Evolutionary conservation across 2,797 vertebrate species (phyloP).

Genomic region (Rhabdophis nuchalis): DNA sequence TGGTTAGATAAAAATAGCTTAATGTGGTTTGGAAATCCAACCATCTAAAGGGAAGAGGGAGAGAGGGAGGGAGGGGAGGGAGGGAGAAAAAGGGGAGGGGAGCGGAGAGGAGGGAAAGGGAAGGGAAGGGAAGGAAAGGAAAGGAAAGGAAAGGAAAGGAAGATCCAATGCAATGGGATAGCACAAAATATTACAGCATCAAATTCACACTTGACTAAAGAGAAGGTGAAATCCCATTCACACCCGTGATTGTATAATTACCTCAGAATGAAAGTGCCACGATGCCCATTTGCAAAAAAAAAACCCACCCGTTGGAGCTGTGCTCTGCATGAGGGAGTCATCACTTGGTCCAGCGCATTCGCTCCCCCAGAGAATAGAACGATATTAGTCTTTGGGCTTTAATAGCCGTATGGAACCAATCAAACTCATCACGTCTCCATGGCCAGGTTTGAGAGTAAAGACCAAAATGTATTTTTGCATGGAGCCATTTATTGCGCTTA

Average conservation of each 20-base stretch:
- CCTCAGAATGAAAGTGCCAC: slow-evolving; percentile 54
- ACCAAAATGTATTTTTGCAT: slow-evolving; percentile 65
- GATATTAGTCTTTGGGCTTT: slow-evolving; percentile 69
- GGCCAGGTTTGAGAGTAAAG: slow-evolving; percentile 67
- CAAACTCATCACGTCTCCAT: slow-evolving; percentile 72
- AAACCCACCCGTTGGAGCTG: slow-evolving; percentile 35
- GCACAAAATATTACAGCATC: slow-evolving; percentile 47
- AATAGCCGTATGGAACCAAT: slow-evolving; percentile 84
- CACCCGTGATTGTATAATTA: slow-evolving; percentile 59
- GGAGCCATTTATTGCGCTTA: slow-evolving; percentile 71
- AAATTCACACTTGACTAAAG: neutral
- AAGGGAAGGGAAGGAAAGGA: too few relatives aligned
- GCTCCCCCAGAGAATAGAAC: slow-evolving; percentile 59
- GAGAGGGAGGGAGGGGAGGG: too few relatives aligned
- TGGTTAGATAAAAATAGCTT: neutral
- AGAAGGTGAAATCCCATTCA: slow-evolving; percentile 49
- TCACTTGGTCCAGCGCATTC: slow-evolving; percentile 56
- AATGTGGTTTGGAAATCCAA: neutral
- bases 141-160: fast-evolving
- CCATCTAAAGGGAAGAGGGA: fast-evolving
- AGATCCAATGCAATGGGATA: neutral
- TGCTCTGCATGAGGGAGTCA: slow-evolving; percentile 46
- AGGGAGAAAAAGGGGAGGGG: fast-evolving
- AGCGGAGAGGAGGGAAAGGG: too few relatives aligned
- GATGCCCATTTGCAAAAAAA: slow-evolving; percentile 42